A percentile compares a stretch with the other conserved stretches of the same genome.
phyloP scores from a whole-genome alignment of 2,888 invertebrate species.

The Polymixis lichenea region DNA sequence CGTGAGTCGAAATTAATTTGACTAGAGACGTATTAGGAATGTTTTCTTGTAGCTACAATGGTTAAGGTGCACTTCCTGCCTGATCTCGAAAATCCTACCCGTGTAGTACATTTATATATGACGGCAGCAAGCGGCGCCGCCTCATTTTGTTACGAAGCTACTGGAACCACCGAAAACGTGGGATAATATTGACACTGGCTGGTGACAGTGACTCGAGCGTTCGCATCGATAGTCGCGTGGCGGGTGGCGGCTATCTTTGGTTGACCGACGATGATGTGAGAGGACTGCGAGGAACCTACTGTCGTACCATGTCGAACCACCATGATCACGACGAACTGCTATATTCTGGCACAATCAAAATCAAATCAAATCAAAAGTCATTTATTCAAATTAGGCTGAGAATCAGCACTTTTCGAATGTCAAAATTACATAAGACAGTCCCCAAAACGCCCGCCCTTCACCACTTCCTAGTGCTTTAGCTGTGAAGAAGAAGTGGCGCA shows the following conservation, averaged over 20 bases:
- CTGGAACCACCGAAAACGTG: background rate
- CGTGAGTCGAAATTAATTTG: no score
- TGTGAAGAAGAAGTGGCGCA: no score
- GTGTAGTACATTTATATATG: no score
- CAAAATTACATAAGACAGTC: no score
- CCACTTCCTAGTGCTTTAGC: no score
- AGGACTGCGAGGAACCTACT: accelerated
- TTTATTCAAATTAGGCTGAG: no score
- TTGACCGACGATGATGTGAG: background rate
- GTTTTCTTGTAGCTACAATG: background rate
- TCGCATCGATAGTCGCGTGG: background rate
- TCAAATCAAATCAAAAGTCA: no score
- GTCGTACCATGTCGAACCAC: background rate
- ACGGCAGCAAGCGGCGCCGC: background rate
- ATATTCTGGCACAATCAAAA: background rate
- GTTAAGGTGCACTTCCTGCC: background rate
- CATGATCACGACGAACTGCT: background rate
- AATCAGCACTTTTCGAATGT: no score
- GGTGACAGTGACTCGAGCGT: background rate
- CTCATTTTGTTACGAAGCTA: background rate
- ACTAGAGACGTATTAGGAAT: background rate
- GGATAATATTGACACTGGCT: background rate
- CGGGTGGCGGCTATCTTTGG: no score
- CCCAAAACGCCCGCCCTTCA: no score
- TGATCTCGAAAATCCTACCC: background rate